Conservation (phyloP, 2,113 vertebrate species). For the Hiodon tergisus region DNA sequence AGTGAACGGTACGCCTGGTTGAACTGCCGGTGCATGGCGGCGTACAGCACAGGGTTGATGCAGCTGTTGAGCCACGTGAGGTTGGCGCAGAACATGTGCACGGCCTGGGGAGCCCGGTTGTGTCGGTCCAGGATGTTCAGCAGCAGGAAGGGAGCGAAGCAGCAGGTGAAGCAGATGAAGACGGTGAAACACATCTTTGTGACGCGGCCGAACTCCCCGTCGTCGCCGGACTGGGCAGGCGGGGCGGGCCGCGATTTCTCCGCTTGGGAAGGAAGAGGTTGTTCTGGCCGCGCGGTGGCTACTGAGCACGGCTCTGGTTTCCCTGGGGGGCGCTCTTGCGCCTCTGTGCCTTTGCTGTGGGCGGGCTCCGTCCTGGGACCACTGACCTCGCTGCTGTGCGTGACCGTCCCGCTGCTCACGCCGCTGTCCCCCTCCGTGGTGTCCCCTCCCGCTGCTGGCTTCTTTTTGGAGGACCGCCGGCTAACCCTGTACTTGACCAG, state of each 20-base stretch:
- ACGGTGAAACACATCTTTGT: slow-evolving; percentile 79
- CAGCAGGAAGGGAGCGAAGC: slow-evolving; percentile 73
- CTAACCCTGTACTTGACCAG: slow-evolving; percentile 66
- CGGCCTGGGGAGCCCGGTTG: slow-evolving; percentile 58
- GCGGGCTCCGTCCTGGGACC: slow-evolving; percentile 37
- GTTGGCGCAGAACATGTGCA: slow-evolving; percentile 79
- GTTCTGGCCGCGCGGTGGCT: neutral
- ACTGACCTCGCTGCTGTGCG: slow-evolving; percentile 53
- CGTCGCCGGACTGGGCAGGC: slow-evolving; percentile 48
- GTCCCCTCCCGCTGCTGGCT: slow-evolving; percentile 27
- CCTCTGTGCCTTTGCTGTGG: slow-evolving; percentile 20
- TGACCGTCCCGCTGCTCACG: slow-evolving; percentile 47
- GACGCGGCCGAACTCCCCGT: slow-evolving; percentile 69
- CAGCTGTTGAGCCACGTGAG: slow-evolving; percentile 83
- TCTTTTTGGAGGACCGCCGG: slow-evolving; percentile 48
- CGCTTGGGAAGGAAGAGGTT: neutral
- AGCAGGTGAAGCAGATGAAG: slow-evolving; percentile 72
- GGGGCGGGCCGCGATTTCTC: slow-evolving; percentile 4
- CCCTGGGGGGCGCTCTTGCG: neutral
- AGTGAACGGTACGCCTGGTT: slow-evolving; percentile 65
- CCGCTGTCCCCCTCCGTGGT: slow-evolving; percentile 62
- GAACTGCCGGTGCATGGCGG: slow-evolving; percentile 80
- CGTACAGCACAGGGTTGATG: slow-evolving; percentile 79
- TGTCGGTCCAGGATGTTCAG: slow-evolving; percentile 70
- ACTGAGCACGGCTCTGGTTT: neutral